Evolutionary conservation across 1,140 invertebrate genomes (phyloP), one percentile per base, ranked within the genome.

Genomic region (Macrotrachela quadricornifera): DNA sequence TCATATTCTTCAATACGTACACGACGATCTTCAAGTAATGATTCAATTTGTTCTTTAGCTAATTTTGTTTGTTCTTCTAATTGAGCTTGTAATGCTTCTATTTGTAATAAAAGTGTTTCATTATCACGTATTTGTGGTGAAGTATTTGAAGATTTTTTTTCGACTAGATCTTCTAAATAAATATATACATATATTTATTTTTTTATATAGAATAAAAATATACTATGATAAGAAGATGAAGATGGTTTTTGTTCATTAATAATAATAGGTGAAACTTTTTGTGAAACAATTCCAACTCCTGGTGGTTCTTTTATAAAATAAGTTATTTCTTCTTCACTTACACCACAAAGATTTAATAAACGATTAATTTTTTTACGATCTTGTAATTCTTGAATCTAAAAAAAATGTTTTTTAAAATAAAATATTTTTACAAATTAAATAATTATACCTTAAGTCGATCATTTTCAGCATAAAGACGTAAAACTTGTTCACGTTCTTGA

Each of bases 241-340:
- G 14, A 43, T 43, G 14, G 10, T 3, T 6, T 2, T 43, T 43
- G 14, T 17, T n/a, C 14, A n/a, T 43, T 17, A 10, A n/a, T 10
- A n/a, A n/a, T 10, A 43, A 44, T 44, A 12, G 21, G 8, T 40
- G 15, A 12, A 1, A 40, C 21, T 55, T 66, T 64, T 54, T 68
- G 66, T 47, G 62, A 58, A 30, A 71, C 57, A 15, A 71, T 65
- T 36, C 63, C 64, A 49, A 63, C 65, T 43, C 61, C 63, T 44
- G 68, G 68, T 30, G 69, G 69, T 49, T 71, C 67, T 50, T 70
- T 71, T 15, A 69, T 57, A 58, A 71, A 71, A 58, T 70, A 71
- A 36, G 68, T 68, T 12, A 67, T 62, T 51, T 71, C 69, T 55
- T 65, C 60, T 40, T 66, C 67, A n/a, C 61, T 59, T 10, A 59